phyloP scores from a whole-genome alignment of 2,888 invertebrate species.

The Margaritifera margaritifera region DNA sequence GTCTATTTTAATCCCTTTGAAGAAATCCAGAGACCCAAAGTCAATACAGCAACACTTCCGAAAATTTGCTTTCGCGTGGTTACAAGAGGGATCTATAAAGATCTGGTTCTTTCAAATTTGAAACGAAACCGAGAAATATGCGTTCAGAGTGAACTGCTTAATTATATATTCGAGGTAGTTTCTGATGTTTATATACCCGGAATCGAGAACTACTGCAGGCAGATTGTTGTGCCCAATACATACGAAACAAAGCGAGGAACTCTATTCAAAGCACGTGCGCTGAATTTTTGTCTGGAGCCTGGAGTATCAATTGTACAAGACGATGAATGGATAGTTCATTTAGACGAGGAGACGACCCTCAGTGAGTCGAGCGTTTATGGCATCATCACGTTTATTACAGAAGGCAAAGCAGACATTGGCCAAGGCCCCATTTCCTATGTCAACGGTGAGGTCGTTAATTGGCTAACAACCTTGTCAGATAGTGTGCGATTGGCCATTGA shows the following conservation, averaged over 20 bases:
- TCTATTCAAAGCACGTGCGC: constrained; percentile 51
- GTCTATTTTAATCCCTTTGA: constrained; percentile 16
- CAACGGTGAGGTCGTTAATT: constrained; percentile 18
- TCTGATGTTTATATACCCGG: constrained; percentile 38
- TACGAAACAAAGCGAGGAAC: constrained; percentile 35
- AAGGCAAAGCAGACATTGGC: constrained; percentile 45
- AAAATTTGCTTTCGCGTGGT: constrained; percentile 54
- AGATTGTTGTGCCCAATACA: constrained; percentile 39
- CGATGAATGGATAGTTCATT: constrained; percentile 57
- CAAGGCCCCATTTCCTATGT: constrained; percentile 46
- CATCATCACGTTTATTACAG: constrained; percentile 46
- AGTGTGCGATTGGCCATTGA: constrained; percentile 25
- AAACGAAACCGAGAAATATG: constrained; percentile 28
- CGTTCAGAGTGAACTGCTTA: constrained; percentile 23
- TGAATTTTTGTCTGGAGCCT: constrained; percentile 48
- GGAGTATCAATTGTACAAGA: constrained; percentile 39
- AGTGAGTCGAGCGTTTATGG: constrained; percentile 47
- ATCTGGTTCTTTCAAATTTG: constrained; percentile 38
- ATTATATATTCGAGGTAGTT: constrained; percentile 40
- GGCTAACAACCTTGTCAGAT: constrained; percentile 35
- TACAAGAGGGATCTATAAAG: constrained; percentile 44
- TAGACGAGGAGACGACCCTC: constrained; percentile 55
- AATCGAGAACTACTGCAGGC: constrained; percentile 16
- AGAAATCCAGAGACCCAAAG: not conserved
- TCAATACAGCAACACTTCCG: constrained; percentile 14